Conservation (phyloP, 2,888 invertebrate species). For the Timema cristinae region DNA sequence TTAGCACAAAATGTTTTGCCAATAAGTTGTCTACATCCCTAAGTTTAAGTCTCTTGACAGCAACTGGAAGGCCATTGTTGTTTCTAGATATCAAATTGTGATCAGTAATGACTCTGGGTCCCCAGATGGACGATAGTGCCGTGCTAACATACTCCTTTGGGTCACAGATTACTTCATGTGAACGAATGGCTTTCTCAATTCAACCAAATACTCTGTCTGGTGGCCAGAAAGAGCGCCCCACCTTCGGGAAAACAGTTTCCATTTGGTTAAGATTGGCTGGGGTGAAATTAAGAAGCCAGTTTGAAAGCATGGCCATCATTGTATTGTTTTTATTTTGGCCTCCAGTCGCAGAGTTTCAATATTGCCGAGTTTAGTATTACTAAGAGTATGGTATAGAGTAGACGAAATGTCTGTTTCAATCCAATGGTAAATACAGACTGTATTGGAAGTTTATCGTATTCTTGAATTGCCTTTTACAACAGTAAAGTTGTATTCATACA, state of each 20-base stretch:
- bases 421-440: conserved; percentile 7
- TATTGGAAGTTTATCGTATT: neutral
- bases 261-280: neutral
- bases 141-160: too few species aligned
- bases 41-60: too few species aligned
- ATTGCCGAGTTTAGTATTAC: too few species aligned
- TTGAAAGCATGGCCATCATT: too few species aligned
- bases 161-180: neutral
- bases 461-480: conserved; percentile 3
- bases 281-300: neutral
- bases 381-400: too few species aligned
- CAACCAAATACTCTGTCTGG: too few species aligned
- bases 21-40: neutral
- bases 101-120: too few species aligned
- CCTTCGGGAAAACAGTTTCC: neutral
- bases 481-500: conserved; percentile 3
- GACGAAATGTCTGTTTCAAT: too few species aligned
- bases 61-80: neutral
- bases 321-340: too few species aligned
- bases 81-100: neutral
- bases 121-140: too few species aligned
- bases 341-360: too few species aligned
- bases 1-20: neutral
- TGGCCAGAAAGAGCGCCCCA: neutral
- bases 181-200: too few species aligned